Evolutionary conservation across 1,140 invertebrate genomes (phyloP).

Genomic region (Trichomalopsis sarcophagae): DNA sequence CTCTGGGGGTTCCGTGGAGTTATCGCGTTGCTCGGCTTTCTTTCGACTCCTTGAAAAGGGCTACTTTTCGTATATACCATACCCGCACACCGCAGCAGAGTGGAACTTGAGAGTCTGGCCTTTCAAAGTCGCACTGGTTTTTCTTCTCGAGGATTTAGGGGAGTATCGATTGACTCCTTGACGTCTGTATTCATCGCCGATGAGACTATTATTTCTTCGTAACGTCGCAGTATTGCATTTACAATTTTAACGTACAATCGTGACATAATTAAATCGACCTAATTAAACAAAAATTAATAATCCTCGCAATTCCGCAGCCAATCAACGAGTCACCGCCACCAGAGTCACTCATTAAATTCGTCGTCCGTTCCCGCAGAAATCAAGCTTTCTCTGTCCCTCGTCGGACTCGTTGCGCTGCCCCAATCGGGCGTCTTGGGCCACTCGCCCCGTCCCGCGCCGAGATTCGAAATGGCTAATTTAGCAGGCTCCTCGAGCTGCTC

Average conservation of each 20-base stretch:
- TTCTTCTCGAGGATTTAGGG: slow-evolving; percentile 8
- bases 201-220: not conserved
- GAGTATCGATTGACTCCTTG: not conserved
- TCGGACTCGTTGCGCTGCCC: slow-evolving; percentile 47
- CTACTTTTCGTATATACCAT: slow-evolving; percentile 18
- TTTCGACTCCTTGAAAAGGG: slow-evolving; percentile 4
- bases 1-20: not conserved
- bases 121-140: not conserved
- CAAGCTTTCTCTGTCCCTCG: slow-evolving; percentile 1
- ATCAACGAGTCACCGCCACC: not conserved
- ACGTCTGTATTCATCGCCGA: not conserved
- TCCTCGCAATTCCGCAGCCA: not conserved
- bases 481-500: slow-evolving; percentile 61
- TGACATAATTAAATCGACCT: not conserved
- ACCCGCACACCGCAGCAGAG: not conserved
- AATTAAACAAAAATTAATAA: not conserved
- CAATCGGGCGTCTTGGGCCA: slow-evolving; percentile 53
- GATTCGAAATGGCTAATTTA: slow-evolving; percentile 75
- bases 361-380: slow-evolving; percentile 21
- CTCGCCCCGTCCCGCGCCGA: slow-evolving; percentile 56
- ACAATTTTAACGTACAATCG: not conserved
- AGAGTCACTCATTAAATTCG: slow-evolving; percentile 41
- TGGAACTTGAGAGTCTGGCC: slow-evolving; percentile 22
- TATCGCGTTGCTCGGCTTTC: slow-evolving; percentile 45
- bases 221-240: not conserved